Evolutionary conservation across 2,888 invertebrate genomes (phyloP).

Genomic region (Sarcophaga variegata): DNA sequence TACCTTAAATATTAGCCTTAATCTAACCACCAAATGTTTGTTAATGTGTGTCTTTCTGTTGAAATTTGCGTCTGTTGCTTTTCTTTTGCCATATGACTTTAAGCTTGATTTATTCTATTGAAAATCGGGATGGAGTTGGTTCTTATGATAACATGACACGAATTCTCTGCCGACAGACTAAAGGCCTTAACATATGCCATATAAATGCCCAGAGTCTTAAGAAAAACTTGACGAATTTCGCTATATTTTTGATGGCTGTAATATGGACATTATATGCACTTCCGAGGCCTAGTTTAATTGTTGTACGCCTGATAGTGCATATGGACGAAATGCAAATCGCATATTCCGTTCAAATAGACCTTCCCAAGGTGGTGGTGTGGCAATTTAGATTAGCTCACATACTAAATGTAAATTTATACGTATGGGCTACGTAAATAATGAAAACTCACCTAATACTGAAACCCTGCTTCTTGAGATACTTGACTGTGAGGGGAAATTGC

Average conservation of each 20-base stretch:
- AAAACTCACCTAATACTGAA: background rate
- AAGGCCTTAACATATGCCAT: background rate
- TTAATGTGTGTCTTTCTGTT: too few species aligned
- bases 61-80: too few species aligned
- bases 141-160: too few species aligned
- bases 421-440: background rate
- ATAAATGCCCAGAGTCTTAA: background rate
- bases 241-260: background rate
- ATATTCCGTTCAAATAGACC: background rate
- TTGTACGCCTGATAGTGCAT: background rate
- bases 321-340: background rate
- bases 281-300: background rate
- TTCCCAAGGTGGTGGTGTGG: background rate
- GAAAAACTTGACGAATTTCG: background rate
- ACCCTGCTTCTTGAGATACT: background rate
- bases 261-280: background rate
- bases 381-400: background rate
- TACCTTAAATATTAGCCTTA: too few species aligned
- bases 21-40: too few species aligned
- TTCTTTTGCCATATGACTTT: too few species aligned
- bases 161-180: background rate
- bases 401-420: background rate
- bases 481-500: background rate
- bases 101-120: too few species aligned
- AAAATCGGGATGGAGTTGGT: too few species aligned